These are phyloP conservation scores for Melanostoma scalare DNA, from an alignment of 2,888 invertebrate genomes.

Conservation along the genomic window DNA sequence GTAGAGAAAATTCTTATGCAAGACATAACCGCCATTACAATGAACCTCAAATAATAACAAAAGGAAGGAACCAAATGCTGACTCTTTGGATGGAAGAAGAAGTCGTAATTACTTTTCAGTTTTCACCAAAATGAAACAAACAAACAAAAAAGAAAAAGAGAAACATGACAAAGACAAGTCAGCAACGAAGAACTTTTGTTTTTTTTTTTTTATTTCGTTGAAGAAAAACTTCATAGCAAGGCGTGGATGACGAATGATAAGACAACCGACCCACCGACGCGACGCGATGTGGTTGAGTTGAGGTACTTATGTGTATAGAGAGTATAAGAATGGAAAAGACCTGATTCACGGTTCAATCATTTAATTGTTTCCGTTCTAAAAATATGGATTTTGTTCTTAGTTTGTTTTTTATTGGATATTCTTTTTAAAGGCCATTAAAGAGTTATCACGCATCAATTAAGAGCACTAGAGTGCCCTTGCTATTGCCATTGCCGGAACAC, in stretches of 20 bases:
- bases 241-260: too few species aligned
- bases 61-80: background rate
- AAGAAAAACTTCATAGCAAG: too few species aligned
- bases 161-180: background rate
- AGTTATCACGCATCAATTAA: background rate
- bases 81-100: background rate
- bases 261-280: too few species aligned
- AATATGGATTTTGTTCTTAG: conserved; percentile 41
- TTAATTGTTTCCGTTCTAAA: conserved; percentile 60
- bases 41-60: background rate
- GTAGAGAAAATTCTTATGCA: background rate
- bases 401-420: background rate
- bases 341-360: conserved; percentile 35
- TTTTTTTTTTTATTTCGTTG: background rate
- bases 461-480: too few species aligned
- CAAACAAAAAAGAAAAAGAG: background rate
- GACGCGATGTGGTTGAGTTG: too few species aligned
- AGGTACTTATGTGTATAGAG: too few species aligned
- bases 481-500: too few species aligned
- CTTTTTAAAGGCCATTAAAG: background rate
- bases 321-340: conserved; percentile 34
- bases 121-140: background rate
- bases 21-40: background rate
- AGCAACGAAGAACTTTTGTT: conserved; percentile 42
- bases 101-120: conserved; percentile 8